A percentile compares a stretch with the other conserved stretches of the same genome.
Conservation (phyloP, 2,888 invertebrate species). For the Polylopha cassiicola region DNA sequence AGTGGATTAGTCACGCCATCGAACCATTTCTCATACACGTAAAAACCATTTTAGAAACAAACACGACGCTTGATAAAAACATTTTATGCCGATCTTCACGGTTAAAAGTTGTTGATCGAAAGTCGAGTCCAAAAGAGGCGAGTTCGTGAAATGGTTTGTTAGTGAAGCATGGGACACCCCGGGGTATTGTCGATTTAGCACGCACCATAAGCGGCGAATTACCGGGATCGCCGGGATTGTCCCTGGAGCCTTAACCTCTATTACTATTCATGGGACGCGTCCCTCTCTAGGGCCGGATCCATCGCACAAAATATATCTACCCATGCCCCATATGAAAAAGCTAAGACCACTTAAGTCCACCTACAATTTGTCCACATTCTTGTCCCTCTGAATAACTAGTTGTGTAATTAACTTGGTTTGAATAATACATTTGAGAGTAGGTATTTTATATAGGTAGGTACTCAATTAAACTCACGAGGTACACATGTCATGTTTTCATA, state of each 20-base stretch:
- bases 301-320: conserved; percentile 36
- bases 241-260: conserved; percentile 56
- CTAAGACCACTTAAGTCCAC: conserved; percentile 34
- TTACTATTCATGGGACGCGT: conserved; percentile 62
- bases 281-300: conserved; percentile 37
- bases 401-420: too few species aligned
- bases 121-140: conserved; percentile 49
- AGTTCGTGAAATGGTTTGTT: conserved; percentile 58
- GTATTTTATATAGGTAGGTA: too few species aligned
- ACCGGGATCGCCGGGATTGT: conserved; percentile 44
- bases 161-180: conserved; percentile 44
- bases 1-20: too few species aligned
- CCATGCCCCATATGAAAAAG: conserved; percentile 39
- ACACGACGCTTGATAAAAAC: conserved; percentile 20
- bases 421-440: too few species aligned
- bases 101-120: conserved; percentile 42
- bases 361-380: conserved; percentile 41
- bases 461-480: too few species aligned
- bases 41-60: conserved; percentile 1
- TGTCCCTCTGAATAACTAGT: conserved; percentile 44
- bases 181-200: conserved; percentile 72
- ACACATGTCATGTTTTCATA: too few species aligned
- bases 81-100: conserved; percentile 35
- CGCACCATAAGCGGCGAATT: conserved; percentile 70
- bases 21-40: too few species aligned